Evolutionary conservation across 2,113 vertebrate species (phyloP).

Genomic region (Balaeniceps rex): DNA sequence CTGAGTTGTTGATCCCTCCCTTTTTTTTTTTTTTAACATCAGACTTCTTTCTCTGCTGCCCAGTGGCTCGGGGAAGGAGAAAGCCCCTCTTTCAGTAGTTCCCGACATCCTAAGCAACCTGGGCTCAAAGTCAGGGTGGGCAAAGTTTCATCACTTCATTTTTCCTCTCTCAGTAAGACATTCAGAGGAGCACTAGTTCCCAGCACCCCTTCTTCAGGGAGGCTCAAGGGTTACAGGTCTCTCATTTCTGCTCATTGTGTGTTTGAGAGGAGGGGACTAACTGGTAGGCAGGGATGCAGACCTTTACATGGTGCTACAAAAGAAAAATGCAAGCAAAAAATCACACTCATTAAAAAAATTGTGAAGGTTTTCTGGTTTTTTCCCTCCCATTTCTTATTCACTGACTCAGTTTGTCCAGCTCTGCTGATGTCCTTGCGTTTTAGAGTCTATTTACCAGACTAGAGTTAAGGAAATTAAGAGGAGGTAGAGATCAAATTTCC

Average conservation of each 20-base stretch:
- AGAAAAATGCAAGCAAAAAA: neutral
- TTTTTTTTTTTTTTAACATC: neutral
- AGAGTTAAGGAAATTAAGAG: neutral
- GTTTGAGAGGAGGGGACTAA: neutral
- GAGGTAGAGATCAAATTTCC: neutral
- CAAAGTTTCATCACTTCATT: neutral
- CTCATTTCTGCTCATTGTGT: neutral
- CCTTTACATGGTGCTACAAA: neutral
- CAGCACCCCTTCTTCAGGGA: neutral
- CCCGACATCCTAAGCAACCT: neutral
- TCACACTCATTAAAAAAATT: neutral
- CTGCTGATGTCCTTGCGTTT: neutral
- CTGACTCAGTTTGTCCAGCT: neutral
- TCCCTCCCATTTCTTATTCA: neutral
- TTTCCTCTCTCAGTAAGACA: neutral
- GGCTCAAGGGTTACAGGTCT: neutral
- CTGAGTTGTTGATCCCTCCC: neutral
- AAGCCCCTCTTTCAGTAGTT: neutral
- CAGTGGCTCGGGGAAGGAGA: neutral
- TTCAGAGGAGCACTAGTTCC: neutral
- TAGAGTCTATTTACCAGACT: neutral
- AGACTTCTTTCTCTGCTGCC: neutral
- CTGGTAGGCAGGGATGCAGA: neutral
- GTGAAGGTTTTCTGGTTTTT: accelerated
- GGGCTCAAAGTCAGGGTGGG: neutral